Evolutionary conservation across 2,113 vertebrate genomes (phyloP).

Genomic region (Puma concolor): DNA sequence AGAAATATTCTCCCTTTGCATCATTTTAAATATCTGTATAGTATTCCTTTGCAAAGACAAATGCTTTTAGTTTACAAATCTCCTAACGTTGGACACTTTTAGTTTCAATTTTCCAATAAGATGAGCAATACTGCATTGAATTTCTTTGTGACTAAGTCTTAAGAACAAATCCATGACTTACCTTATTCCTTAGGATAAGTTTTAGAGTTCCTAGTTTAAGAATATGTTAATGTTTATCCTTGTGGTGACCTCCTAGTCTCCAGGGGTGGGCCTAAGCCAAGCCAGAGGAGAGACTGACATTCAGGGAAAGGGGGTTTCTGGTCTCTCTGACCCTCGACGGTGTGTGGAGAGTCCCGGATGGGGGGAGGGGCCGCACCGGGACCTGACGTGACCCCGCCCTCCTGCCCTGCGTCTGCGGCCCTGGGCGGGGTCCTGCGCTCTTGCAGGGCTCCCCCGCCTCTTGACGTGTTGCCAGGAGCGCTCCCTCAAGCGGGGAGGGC

Average conservation of each 20-base stretch:
- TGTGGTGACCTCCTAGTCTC: neutral
- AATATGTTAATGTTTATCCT: neutral
- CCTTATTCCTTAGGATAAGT: neutral
- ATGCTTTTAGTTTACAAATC: neutral
- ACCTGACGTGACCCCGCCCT: neutral
- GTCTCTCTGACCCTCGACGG: accelerated
- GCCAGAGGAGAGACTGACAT: neutral
- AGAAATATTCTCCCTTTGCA: neutral
- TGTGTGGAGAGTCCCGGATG: neutral
- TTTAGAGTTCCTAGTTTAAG: neutral
- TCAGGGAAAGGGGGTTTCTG: neutral
- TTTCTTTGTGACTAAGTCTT: neutral
- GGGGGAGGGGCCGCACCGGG: neutral
- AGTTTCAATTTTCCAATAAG: neutral
- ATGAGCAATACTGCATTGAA: neutral
- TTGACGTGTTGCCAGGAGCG: neutral
- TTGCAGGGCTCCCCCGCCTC: neutral
- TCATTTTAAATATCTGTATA: neutral
- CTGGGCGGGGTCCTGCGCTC: neutral
- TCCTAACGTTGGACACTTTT: neutral
- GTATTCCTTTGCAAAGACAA: neutral
- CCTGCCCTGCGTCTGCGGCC: neutral
- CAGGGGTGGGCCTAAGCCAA: neutral
- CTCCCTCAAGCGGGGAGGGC: neutral
- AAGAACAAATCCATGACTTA: neutral